Evolutionary conservation across 92 coral and sea anemone species (phyloP).

Genomic region (Paramuricea clavata): DNA sequence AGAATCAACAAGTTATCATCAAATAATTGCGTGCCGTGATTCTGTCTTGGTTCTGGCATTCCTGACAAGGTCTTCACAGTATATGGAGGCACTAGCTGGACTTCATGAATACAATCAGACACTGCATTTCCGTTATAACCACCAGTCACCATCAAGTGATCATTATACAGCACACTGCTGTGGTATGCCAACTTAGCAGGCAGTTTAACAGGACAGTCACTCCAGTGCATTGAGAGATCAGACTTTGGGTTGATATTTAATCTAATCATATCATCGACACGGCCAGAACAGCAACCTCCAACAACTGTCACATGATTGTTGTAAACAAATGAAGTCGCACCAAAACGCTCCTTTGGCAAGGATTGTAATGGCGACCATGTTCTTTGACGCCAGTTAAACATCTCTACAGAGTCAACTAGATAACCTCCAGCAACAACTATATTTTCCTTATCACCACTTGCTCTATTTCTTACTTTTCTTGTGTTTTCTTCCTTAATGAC

Average conservation of each 20-base stretch:
- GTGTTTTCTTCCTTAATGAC: not conserved
- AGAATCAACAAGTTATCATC: not conserved
- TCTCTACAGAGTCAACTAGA: not conserved
- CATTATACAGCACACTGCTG: not conserved
- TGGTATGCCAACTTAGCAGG: not conserved
- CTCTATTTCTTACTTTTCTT: not conserved
- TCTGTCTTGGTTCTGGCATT: slow-evolving; percentile 6
- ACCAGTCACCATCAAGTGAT: not conserved
- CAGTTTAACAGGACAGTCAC: slow-evolving; percentile 5
- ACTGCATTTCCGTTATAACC: not conserved
- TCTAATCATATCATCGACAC: not conserved
- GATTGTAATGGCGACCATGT: slow-evolving; percentile 15
- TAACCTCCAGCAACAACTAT: not conserved
- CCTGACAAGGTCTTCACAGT: slow-evolving; percentile 4
- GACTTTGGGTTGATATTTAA: not conserved
- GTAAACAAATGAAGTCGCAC: slow-evolving; percentile 1
- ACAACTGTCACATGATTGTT: not conserved
- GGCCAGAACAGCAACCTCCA: not conserved
- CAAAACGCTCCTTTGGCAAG: not conserved
- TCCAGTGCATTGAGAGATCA: slow-evolving; percentile 6
- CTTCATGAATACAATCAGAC: not conserved
- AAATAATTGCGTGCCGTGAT: not conserved
- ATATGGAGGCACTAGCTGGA: not conserved
- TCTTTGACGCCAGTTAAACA: slow-evolving; percentile 13
- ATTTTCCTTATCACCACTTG: slow-evolving; percentile 6